These are phyloP conservation scores for Graphium colonna DNA, from an alignment of 2,888 invertebrate species.

Conservation along the genomic window DNA sequence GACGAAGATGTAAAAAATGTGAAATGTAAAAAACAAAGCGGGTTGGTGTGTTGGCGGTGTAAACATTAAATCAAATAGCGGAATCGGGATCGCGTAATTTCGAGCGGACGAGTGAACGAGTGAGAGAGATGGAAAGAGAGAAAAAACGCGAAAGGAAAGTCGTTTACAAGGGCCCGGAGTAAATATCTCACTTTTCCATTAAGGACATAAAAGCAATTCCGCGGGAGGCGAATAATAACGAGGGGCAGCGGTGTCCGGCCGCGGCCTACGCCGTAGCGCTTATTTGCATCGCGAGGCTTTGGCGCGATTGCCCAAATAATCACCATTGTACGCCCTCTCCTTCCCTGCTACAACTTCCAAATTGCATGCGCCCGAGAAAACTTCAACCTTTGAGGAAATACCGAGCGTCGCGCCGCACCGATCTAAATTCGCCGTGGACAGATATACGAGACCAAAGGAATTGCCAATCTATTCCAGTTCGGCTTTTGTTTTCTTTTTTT, in stretches of 20 bases:
- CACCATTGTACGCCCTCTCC: slow-evolving; percentile 61
- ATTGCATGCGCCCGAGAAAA: slow-evolving; percentile 68
- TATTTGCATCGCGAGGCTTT: slow-evolving; percentile 71
- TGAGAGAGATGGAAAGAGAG: slow-evolving; percentile 44
- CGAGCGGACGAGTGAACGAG: slow-evolving; percentile 30
- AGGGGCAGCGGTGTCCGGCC: slow-evolving; percentile 73
- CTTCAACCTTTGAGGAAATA: slow-evolving; percentile 69
- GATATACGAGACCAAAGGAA: slow-evolving; percentile 55
- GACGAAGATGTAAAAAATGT: not conserved
- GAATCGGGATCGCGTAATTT: slow-evolving; percentile 50
- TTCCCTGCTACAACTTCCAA: slow-evolving; percentile 64
- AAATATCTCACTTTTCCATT: slow-evolving; percentile 77
- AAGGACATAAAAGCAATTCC: slow-evolving; percentile 76
- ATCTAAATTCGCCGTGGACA: slow-evolving; percentile 60
- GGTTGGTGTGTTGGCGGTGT: slow-evolving; percentile 11
- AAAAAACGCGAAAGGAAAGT: slow-evolving; percentile 56
- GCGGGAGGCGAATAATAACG: slow-evolving; percentile 77
- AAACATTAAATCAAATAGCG: slow-evolving; percentile 23
- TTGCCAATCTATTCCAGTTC: slow-evolving; percentile 56
- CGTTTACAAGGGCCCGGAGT: slow-evolving; percentile 64
- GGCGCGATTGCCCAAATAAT: slow-evolving; percentile 70
- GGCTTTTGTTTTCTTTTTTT: slow-evolving; percentile 35
- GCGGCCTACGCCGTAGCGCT: too few species aligned
- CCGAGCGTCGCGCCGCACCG: slow-evolving; percentile 57
- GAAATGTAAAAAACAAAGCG: slow-evolving; percentile 3